These are phyloP conservation scores for Valencia hispanica DNA, from an alignment of 2,797 vertebrate genomes.

Conservation along the genomic window DNA sequence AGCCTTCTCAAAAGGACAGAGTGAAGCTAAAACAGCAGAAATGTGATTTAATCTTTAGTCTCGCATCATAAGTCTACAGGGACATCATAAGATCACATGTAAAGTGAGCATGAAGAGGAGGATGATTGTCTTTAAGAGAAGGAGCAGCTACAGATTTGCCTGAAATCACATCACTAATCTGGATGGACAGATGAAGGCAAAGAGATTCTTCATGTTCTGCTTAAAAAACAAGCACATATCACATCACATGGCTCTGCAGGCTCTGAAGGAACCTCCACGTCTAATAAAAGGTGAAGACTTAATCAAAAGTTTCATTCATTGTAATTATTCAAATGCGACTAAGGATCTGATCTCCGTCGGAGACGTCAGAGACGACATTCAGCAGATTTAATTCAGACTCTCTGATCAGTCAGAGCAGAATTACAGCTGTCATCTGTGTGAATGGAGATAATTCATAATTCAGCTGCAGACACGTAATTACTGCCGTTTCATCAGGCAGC, in stretches of 20 bases:
- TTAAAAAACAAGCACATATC: not conserved
- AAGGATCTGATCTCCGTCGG: not conserved
- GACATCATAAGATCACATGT: not conserved
- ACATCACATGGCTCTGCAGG: not conserved
- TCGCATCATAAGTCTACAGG: not conserved
- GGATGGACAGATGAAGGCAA: not conserved
- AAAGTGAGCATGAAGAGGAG: not conserved
- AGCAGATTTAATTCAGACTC: not conserved
- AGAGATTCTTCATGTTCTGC: not conserved
- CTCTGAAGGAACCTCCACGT: not conserved
- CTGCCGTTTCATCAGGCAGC: not conserved
- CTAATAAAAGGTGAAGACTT: constrained; percentile 6
- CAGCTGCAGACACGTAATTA: not conserved
- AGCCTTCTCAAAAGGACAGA: not conserved
- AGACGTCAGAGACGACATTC: not conserved
- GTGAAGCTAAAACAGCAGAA: not conserved
- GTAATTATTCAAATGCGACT: constrained; percentile 6
- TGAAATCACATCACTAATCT: constrained; percentile 1
- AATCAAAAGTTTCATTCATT: constrained; percentile 5
- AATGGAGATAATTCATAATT: constrained; percentile 7
- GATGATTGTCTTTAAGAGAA: constrained; percentile 1
- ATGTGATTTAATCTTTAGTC: not conserved
- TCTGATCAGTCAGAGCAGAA: not conserved
- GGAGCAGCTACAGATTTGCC: constrained; percentile 2
- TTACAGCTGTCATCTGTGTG: not conserved